Base-by-base conservation (phyloP, 2,113 vertebrate genomes). In the Boulengeromyrus knoepffleri region DNA sequence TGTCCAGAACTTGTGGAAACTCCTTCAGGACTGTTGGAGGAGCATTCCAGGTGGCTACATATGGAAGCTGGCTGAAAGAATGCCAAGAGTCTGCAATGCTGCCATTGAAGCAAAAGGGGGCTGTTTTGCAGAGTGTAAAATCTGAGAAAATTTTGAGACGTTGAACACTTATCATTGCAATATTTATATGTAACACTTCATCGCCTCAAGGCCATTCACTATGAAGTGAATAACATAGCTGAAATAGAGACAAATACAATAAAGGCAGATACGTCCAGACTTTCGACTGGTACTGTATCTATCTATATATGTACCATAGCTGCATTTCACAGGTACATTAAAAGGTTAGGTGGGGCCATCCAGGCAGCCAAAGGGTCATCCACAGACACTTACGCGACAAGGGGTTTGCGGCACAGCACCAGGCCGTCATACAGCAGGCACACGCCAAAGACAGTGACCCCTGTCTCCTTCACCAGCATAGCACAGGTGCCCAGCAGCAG, bases 401-500 rank as follows among this genome's bases (percentile, higher is more conserved):
- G 94, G 52, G 96, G 96, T 42, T 93, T 95, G 93, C 92, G 96
- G 92, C 97, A 97, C 17, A 98, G 94, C 89, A 97, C 96, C 92
- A 99, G 97, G 89, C 97, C 96, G 56, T 99, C 99, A 42, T 99
- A 99, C 27, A 97, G 93, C 90, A 99, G 90, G 89, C 98, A 99
- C 88, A 99, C 99, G 0, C 97, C 99, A 17, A 99, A 99, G 91
- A 99, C 98, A 0, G 98, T 99, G 94, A 99, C 91, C 80, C 99
- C 99, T 0, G 99, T 99, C 93, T 99, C 99, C 90, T 99, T 99
- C 88, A 99, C 98, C 95, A 99, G 95, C 98, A 99, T 99, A 89
- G 98, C 98, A 62, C 98, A 97, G 1, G 97, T 98, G 47, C 99
- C 99, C 95, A 99, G 95, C 39, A 97, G 91, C 92, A 99, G 93